A percentile compares a stretch with the other conserved stretches of the same genome.
These are phyloP conservation scores for Synanthedon tipuliformis DNA, from an alignment of 2,888 invertebrate genomes.

Conservation along the genomic window DNA sequence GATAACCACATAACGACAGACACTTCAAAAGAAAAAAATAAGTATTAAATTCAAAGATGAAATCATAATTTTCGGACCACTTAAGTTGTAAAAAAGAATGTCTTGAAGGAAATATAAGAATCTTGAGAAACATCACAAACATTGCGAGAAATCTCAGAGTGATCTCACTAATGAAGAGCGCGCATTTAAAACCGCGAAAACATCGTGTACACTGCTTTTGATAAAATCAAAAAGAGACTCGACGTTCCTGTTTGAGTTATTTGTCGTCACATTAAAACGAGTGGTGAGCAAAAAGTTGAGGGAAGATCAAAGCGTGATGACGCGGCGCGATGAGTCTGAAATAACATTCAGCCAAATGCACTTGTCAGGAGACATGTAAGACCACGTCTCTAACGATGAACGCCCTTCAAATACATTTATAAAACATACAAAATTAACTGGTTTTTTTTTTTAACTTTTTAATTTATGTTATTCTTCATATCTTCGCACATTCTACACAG, in stretches of 20 bases:
- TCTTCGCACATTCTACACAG: too few relatives aligned
- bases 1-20: neutral
- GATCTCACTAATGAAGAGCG: constrained; percentile 61
- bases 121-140: constrained; percentile 11
- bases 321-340: constrained; percentile 45
- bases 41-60: neutral
- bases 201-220: constrained; percentile 36
- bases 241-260: constrained; percentile 58
- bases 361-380: constrained; percentile 24
- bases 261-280: constrained; percentile 65
- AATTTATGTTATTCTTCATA: too few relatives aligned
- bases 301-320: constrained; percentile 57
- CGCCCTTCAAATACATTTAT: constrained; percentile 8
- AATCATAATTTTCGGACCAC: neutral
- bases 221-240: constrained; percentile 55
- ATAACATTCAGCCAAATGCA: constrained; percentile 45
- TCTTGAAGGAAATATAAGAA: neutral
- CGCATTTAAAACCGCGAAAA: constrained; percentile 46
- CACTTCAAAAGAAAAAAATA: neutral
- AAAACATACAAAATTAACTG: neutral
- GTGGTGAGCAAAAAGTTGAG: constrained; percentile 57
- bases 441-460: too few relatives aligned
- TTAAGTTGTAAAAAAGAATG: neutral
- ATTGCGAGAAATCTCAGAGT: constrained; percentile 23
- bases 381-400: constrained; percentile 5